Evolutionary conservation across 2,113 vertebrate genomes (phyloP), one percentile per base, ranked within the genome.

Genomic region (Ursus arctos): DNA sequence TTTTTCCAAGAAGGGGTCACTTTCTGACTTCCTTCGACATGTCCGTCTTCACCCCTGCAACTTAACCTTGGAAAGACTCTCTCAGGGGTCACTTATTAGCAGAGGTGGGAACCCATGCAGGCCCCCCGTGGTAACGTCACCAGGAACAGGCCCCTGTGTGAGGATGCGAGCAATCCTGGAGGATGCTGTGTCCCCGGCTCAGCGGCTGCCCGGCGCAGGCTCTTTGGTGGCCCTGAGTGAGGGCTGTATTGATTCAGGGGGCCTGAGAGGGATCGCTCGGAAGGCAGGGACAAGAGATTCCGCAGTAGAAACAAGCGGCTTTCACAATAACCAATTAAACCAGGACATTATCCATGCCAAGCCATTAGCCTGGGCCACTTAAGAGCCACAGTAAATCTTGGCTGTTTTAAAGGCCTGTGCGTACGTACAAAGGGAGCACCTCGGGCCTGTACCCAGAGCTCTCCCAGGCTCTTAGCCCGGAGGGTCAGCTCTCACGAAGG

Each of bases 331-430:
- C 92, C 2, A 47, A 90, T 97, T 97, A 97, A 91, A 88, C 77
- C 59, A 61, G 97, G 91, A 57, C 94, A 71, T 97, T 96, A 95
- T 13, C 98, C 97, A 96, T 90, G 97, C 96, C 19, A 67, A 95
- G 76, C 84, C 93, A 94, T 98, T 97, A 84, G 95, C 91, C 40
- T 67, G 53, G 47, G 67, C 77, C 26, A 94, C 97, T 84, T 96
- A 0, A 57, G 88, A 97, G 91, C 53, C 72, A 61, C 90, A 93
- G 89, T 93, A 96, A 95, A 97, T 95, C 72, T 69, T 88, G 82
- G 28, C 71, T 80, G 94, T 53, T 95, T 97, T 91, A 91, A 95
- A 96, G 89, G 91, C 7, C 7, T 49, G 1, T 47, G 79, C 0
- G 0, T 11, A 74, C 14, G 0, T 21, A 82, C 43, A 71, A 74